Evolutionary conservation across 2,797 vertebrate genomes (phyloP).

Genomic region (Sphaeramia orbicularis): DNA sequence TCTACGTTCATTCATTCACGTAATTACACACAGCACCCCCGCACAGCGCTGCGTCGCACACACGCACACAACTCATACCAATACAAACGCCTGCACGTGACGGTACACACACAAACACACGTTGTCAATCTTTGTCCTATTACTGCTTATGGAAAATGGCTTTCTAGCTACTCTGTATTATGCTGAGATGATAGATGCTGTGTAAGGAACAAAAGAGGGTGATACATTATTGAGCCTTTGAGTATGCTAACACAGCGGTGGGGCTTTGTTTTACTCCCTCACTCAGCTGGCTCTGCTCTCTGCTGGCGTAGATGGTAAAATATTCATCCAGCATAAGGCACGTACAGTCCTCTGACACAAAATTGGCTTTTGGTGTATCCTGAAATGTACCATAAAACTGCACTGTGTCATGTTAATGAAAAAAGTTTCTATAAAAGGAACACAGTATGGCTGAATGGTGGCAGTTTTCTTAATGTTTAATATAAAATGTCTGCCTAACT

Average conservation of each 20-base stretch:
- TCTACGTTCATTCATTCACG: conserved; percentile 58
- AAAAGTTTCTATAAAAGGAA: background rate
- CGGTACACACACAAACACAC: conserved; percentile 8
- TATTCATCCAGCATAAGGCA: conserved; percentile 61
- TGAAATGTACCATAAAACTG: conserved; percentile 15
- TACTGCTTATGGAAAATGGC: conserved; percentile 68
- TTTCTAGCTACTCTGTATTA: conserved; percentile 62
- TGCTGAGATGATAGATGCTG: conserved; percentile 73
- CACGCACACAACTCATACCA: conserved; percentile 18
- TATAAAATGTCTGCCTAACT: background rate
- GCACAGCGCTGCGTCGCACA: conserved; percentile 27
- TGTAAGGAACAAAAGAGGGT: conserved; percentile 71
- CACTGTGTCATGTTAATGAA: conserved; percentile 17
- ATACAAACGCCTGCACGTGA: conserved; percentile 7
- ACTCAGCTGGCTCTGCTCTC: conserved; percentile 49
- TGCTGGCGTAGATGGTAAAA: conserved; percentile 59
- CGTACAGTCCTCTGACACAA: conserved; percentile 19
- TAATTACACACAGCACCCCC: conserved; percentile 54
- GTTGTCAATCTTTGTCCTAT: conserved; percentile 70
- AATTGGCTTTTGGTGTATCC: conserved; percentile 23
- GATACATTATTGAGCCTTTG: conserved; percentile 77
- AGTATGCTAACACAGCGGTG: conserved; percentile 67
- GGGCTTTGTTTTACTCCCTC: conserved; percentile 69
- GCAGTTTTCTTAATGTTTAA: no score
- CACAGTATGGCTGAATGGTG: conserved; percentile 2